Percentiles rank a stretch among this genome's conserved stretches.
phyloP scores from a whole-genome alignment of 1,140 invertebrate genomes.

The Sycophaga agraensis region DNA sequence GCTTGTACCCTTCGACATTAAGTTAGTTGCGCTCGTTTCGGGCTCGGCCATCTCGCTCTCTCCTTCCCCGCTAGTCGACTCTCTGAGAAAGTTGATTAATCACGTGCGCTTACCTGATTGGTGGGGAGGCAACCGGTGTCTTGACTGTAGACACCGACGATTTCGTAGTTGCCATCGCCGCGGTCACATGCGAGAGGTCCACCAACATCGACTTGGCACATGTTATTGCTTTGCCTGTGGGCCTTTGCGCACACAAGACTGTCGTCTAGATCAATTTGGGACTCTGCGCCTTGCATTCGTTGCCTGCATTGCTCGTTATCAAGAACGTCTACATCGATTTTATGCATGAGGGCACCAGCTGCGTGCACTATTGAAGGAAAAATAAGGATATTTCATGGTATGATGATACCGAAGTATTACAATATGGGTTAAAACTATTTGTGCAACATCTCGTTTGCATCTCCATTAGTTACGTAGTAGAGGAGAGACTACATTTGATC shows the following conservation, averaged over 20 bases:
- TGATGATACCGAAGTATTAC: too few species aligned
- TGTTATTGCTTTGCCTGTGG: constrained; percentile 44
- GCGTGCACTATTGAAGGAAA: constrained; percentile 65
- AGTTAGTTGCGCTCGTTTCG: neutral
- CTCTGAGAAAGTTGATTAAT: constrained; percentile 13
- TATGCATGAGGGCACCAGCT: constrained; percentile 73
- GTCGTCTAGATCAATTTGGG: constrained; percentile 36
- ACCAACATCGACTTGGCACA: constrained; percentile 71
- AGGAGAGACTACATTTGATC: too few species aligned
- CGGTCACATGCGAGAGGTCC: constrained; percentile 75
- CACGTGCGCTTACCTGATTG: constrained; percentile 45
- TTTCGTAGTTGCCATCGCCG: constrained; percentile 67
- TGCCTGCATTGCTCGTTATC: constrained; percentile 61
- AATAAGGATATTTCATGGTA: too few species aligned
- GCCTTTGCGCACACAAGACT: constrained; percentile 47
- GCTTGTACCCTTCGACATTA: neutral
- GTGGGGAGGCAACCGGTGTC: constrained; percentile 64
- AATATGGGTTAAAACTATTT: too few species aligned
- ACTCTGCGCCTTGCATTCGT: constrained; percentile 37
- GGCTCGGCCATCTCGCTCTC: neutral
- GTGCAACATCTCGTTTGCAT: too few species aligned
- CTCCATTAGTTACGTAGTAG: too few species aligned
- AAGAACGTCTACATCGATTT: constrained; percentile 68
- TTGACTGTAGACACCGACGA: constrained; percentile 75
- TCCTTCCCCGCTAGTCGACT: neutral